Base-by-base conservation (phyloP, 1,140 invertebrate genomes). In the Bradynema listronoti region DNA sequence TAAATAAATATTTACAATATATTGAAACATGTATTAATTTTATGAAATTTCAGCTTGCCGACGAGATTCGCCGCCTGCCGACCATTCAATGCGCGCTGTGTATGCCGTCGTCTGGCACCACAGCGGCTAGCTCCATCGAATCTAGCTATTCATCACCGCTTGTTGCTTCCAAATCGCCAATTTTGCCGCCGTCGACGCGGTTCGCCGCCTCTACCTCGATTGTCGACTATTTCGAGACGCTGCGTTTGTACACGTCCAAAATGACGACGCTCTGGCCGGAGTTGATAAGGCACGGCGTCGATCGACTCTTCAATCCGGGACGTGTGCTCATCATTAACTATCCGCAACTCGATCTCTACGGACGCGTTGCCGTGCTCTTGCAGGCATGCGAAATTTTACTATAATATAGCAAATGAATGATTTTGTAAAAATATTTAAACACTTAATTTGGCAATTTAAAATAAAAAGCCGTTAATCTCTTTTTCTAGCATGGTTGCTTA, bases 351-450 rank as follows among this genome's bases (percentile, higher is more conserved):
- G 47, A 36, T 1, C 39, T 67, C 1, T 43, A 32, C n/a, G 65
- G 65, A 49, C 30, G 61, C n/a, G 27, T 67, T 14, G 65, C 49
- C 29, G 68, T 71, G 41, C 19, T 67, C 33, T 56, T 67, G 27
- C 41, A 72, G 27, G 65, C 71, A 16, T 43, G 2, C 4, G 7
- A n/a, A 1, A 22, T 50, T 4, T 6, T 14, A 33, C 9, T 4
- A 6, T 46, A n/a, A 6, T 16, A 14, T n/a, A 22, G 4, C 22
- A 45, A 19, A 45, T 61, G 29, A 0, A 30, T 45, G 19, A 65
- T 27, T 25, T 33, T 36, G 33, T 24, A 2, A 11, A 29, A 24
- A 25, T 24, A 51, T 11, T 33, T n/a, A 45, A 45, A 45, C 24
- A 45, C 24, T 16, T 45, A 24, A 22, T 43, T 43, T 16, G 24